These are phyloP conservation scores for Gnathonemus echidnorhynchus DNA, from an alignment of 2,113 vertebrate genomes.

Conservation along the genomic window DNA sequence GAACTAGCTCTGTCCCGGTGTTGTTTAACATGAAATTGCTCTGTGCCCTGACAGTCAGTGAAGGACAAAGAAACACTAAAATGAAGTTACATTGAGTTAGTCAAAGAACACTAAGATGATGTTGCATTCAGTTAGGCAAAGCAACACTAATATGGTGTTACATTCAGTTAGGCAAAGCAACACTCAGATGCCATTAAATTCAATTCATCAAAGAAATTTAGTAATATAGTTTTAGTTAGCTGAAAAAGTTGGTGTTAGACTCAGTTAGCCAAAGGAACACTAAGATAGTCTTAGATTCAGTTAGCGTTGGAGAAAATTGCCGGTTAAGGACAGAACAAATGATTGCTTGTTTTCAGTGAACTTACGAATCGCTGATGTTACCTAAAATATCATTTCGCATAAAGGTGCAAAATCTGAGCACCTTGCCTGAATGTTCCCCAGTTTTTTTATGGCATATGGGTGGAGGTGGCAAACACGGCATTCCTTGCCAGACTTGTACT, in stretches of 20 bases:
- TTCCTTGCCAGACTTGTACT: neutral
- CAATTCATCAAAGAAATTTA: neutral
- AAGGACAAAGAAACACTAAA: neutral
- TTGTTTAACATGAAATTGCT: neutral
- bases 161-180: neutral
- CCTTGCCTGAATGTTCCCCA: neutral
- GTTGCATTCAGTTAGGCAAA: neutral
- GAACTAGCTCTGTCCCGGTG: neutral
- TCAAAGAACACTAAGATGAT: neutral
- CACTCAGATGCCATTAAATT: neutral
- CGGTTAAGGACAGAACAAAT: neutral
- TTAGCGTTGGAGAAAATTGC: neutral
- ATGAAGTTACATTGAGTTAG: neutral
- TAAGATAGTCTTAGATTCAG: neutral
- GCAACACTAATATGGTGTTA: too few species aligned
- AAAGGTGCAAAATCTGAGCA: neutral
- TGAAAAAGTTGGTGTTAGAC: neutral
- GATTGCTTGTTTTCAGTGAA: neutral
- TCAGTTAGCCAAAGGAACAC: neutral
- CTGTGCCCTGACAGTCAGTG: neutral
- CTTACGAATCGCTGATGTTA: neutral
- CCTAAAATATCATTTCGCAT: neutral
- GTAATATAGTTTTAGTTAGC: neutral
- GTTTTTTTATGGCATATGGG: neutral
- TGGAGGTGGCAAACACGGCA: neutral